A percentile compares a stretch with the other conserved stretches of the same genome.
phyloP scores from a whole-genome alignment of 2,888 invertebrate genomes.

The Chymomyza amoena region DNA sequence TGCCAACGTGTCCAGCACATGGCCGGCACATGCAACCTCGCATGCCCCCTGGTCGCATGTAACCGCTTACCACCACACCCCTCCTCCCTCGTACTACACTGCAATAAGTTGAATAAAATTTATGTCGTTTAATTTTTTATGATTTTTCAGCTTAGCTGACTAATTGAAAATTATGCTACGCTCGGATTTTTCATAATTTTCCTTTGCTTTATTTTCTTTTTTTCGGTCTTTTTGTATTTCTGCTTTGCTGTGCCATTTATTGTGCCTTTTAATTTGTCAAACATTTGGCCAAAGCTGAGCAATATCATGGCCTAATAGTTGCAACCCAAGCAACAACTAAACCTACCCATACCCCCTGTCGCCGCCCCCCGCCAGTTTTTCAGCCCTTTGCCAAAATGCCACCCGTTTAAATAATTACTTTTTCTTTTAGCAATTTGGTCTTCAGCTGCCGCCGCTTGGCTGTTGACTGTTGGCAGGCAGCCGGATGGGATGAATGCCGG shows the following conservation, averaged over 20 bases:
- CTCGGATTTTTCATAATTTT: conserved; percentile 59
- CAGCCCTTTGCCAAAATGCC: conserved; percentile 8
- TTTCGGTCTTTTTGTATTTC: conserved; percentile 16
- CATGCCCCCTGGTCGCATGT: not conserved
- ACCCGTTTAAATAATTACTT: conserved; percentile 68
- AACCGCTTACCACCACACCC: not conserved
- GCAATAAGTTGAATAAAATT: conserved; percentile 50
- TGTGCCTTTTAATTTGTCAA: conserved; percentile 54
- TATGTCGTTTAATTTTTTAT: conserved; percentile 66
- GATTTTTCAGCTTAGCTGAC: conserved; percentile 48
- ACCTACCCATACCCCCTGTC: not conserved
- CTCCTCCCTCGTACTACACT: conserved; percentile 3
- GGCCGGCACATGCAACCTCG: conserved; percentile 21
- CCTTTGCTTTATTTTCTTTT: conserved; percentile 30
- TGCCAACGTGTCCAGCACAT: conserved; percentile 55
- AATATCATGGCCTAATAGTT: conserved; percentile 44
- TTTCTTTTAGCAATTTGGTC: conserved; percentile 69
- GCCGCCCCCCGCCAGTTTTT: not conserved
- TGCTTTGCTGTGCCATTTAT: conserved; percentile 2
- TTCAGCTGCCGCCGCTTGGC: conserved; percentile 39
- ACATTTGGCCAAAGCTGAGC: not conserved
- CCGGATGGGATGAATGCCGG: not conserved
- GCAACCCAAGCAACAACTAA: conserved; percentile 20
- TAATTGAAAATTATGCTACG: conserved; percentile 66
- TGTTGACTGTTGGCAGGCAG: not conserved